Conservation (phyloP, 1,140 invertebrate species). For the Aradophagus sp. region DNA sequence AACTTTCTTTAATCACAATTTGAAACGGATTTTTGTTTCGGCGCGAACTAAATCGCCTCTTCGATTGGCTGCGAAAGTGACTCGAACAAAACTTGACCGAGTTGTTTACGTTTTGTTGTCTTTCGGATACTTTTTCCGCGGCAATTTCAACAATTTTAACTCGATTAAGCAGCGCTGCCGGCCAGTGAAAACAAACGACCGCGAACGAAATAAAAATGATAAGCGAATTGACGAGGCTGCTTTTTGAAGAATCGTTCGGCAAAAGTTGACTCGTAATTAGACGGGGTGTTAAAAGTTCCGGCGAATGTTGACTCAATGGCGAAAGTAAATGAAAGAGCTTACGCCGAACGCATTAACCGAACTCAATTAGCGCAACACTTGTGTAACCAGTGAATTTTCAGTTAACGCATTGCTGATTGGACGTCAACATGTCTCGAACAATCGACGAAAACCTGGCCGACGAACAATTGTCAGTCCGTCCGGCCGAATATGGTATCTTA, state of each 20-base stretch:
- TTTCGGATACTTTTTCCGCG: neutral
- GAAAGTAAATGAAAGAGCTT: conserved; percentile 53
- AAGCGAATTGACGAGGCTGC: conserved; percentile 3
- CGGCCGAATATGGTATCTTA: conserved; percentile 45
- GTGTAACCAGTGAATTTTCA: conserved; percentile 54
- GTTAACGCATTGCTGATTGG: conserved; percentile 53
- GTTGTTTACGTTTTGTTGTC: neutral
- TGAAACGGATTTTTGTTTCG: too few relatives aligned
- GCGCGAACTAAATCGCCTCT: too few relatives aligned
- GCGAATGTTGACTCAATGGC: conserved; percentile 49
- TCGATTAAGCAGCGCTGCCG: neutral
- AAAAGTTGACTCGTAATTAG: conserved; percentile 52
- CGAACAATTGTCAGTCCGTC: conserved; percentile 29
- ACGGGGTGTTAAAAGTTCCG: conserved; percentile 52
- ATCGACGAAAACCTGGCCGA: conserved; percentile 34
- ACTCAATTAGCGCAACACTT: conserved; percentile 53
- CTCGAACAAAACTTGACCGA: neutral
- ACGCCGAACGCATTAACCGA: conserved; percentile 42
- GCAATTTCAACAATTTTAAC: neutral
- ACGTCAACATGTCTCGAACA: conserved; percentile 51
- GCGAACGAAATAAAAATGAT: conserved; percentile 20
- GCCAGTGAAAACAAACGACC: conserved; percentile 3
- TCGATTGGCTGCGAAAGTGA: too few relatives aligned
- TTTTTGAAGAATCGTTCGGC: conserved; percentile 21
- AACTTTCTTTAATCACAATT: too few relatives aligned